phyloP scores from a whole-genome alignment of 1,140 invertebrate genomes.

The Polypedilum pembai region DNA sequence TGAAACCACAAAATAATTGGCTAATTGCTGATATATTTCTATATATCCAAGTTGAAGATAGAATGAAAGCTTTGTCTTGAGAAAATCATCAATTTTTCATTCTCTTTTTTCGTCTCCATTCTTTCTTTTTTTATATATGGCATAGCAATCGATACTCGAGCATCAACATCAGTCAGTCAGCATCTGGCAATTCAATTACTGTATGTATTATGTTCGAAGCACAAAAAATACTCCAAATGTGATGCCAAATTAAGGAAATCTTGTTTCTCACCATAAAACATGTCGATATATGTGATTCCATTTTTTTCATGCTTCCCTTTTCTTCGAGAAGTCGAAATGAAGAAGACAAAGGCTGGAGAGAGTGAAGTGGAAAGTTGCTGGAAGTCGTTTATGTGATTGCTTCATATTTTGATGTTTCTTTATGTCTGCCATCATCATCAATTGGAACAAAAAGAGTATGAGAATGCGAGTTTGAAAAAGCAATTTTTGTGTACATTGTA shows the following conservation, averaged over 20 bases:
- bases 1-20: too few relatives aligned
- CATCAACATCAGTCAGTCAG: slow-evolving; percentile 15
- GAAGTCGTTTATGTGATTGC: slow-evolving; percentile 16
- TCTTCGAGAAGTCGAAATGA: neutral
- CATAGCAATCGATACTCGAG: neutral
- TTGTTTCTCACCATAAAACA: slow-evolving; percentile 22
- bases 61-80: too few relatives aligned
- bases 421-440: neutral
- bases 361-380: neutral
- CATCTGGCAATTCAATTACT: slow-evolving; percentile 28
- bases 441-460: neutral
- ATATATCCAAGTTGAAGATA: too few relatives aligned
- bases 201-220: neutral
- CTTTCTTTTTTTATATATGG: neutral
- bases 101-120: neutral
- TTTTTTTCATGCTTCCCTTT: neutral
- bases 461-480: neutral
- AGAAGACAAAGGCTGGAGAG: neutral
- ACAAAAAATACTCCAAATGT: neutral
- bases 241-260: slow-evolving; percentile 21
- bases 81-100: slow-evolving; percentile 4
- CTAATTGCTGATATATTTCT: too few relatives aligned
- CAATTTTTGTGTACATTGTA: neutral
- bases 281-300: slow-evolving; percentile 24
- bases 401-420: neutral